Evolutionary conservation across 1,140 invertebrate genomes (phyloP), one percentile per base, ranked within the genome.

Genomic region (Argopecten irradians): DNA sequence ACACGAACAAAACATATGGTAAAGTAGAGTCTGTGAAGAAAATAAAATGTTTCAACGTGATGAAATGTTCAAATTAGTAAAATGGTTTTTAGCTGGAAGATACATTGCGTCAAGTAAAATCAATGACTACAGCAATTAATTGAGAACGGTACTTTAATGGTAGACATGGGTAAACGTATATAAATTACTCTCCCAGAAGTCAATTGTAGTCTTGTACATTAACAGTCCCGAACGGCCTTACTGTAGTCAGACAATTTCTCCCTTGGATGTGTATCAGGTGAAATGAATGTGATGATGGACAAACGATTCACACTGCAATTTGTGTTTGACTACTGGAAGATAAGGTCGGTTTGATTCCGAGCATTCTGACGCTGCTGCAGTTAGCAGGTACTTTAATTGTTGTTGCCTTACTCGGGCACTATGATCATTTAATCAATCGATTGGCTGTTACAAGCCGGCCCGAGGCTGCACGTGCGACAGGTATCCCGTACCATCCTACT

Each of bases 341-440:
- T 71, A 71, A 71, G 55, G 55, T 71, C 55, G 55, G 55, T 71
- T n/a, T 71, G n/a, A 28, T 71, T 71, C 55, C 22, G 11, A 71
- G 22, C 28, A 71, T 8, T 71, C 55, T 28, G 55, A 71, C 22
- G 55, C 55, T 71, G 55, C 19, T 7, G 55, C 55, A n/a, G 55
- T 71, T 71, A 71, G 55, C 22, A 71, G 55, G 55, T n/a, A 71
- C 1, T 71, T 71, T 71, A 71, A 71, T 71, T 71, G 55, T n/a
- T 71, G 55, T 28, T 71, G 55, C 55, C 55, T 28, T 71, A 71
- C 55, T 71, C 55, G 55, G 55, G 55, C 22, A 71, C 55, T 71
- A 71, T n/a, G 55, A 71, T 71, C 55, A 71, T 71, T 71, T 71
- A 71, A 71, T 71, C 55, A 71, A 71, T 71, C 55, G 55, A 71